Evolutionary conservation across 2,888 invertebrate species (phyloP), one percentile per base, ranked within the genome.

Genomic region (Drosophila buzzatii): DNA sequence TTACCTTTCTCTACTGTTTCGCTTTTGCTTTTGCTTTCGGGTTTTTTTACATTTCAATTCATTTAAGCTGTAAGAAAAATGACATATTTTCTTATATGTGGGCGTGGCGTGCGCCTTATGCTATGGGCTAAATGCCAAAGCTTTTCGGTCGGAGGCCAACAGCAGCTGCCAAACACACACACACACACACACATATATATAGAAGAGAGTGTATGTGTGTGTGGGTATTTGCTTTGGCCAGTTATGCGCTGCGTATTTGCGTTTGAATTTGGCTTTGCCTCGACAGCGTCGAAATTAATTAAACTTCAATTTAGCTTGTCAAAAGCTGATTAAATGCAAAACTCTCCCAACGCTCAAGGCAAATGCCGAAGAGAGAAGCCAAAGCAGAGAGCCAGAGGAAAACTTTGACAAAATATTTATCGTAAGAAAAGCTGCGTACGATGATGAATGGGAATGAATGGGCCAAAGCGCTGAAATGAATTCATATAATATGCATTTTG

Each of bases 71-170:
- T 64, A 75, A 55, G 69, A 73, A 88, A 89, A 76, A 88, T 85
- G 90, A 87, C 90, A 89, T 89, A 85, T 85, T 89, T 89, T 79
- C 67, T 51, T 51, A 55, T 62, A 55, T 55, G 74, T 33, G 49
- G 74, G 58, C 58, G 63, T 60, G 51, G 27, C 59, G 12, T 5
- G 53, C 14, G 18, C 55, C 41, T 27, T 27, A 10, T 42, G 42
- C 16, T 61, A 47, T 55, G 70, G 80, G 76, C 80, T 55, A 55
- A 57, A 69, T 81, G 65, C 56, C 74, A 74, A 66, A 33, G 53
- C 59, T 71, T 37, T 67, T 67, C 59, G 67, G 76, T 55, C 79
- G 81, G 47, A 62, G 73, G 78, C 60, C 74, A 73, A 69, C 53
- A 68, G n/a, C 41, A 41, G 41, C 41, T 14, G 14, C 5, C 37